A percentile compares a stretch with the other conserved stretches of the same genome.
phyloP scores from a whole-genome alignment of 1,140 invertebrate species.

The Listronotus oregonensis region DNA sequence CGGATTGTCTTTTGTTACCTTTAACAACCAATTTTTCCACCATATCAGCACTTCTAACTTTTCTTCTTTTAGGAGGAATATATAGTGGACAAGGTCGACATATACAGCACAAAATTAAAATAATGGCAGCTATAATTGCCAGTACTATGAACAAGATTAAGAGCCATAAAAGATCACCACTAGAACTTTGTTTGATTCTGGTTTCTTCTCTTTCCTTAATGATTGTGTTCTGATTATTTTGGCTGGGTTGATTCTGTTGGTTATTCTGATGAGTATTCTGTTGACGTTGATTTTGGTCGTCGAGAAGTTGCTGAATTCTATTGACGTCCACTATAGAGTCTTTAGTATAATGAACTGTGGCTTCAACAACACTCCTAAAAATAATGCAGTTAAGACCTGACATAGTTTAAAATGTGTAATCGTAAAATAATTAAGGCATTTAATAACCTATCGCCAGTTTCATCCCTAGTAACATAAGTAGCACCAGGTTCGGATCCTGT shows the following conservation, averaged over 20 bases:
- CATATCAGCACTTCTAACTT: slow-evolving; percentile 42
- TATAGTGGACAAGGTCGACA: slow-evolving; percentile 82
- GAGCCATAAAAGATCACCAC: slow-evolving; percentile 68
- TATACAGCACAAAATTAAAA: slow-evolving; percentile 77
- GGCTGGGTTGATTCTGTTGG: slow-evolving; percentile 5
- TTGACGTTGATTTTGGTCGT: slow-evolving; percentile 33
- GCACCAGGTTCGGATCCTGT: slow-evolving; percentile 58
- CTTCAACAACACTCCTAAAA: slow-evolving; percentile 75
- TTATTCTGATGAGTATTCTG: slow-evolving; percentile 12
- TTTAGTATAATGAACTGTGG: slow-evolving; percentile 70
- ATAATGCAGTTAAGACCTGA: slow-evolving; percentile 18
- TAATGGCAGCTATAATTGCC: slow-evolving; percentile 71
- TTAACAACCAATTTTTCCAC: slow-evolving; percentile 40
- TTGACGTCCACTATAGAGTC: slow-evolving; percentile 71
- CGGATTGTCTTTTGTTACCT: slow-evolving; percentile 6
- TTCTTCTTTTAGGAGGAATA: slow-evolving; percentile 66
- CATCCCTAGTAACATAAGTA: slow-evolving; percentile 56
- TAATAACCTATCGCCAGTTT: slow-evolving; percentile 51
- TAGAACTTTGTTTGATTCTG: slow-evolving; percentile 38
- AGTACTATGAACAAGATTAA: slow-evolving; percentile 74
- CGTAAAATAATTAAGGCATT: not conserved
- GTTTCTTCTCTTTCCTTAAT: slow-evolving; percentile 34
- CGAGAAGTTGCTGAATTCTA: slow-evolving; percentile 61
- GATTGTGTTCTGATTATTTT: slow-evolving; percentile 45
- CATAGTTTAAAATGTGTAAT: too few species aligned